Conservation (phyloP, 1,140 invertebrate species). For the Uloborus diversus region DNA sequence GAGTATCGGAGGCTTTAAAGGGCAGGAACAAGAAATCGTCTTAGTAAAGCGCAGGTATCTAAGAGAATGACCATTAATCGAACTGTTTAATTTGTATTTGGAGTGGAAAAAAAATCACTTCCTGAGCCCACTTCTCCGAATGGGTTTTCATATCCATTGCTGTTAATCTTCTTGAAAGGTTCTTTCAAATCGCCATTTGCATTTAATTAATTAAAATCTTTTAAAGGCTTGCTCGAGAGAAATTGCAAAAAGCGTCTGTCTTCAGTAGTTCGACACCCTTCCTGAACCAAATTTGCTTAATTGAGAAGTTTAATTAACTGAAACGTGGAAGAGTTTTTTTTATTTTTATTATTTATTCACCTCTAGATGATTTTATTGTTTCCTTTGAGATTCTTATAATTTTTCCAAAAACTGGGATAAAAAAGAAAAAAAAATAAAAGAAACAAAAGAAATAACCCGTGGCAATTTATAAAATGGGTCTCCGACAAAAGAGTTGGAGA, state of each 20-base stretch:
- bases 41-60: too few relatives aligned
- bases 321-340: conserved; percentile 1
- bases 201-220: conserved; percentile 51
- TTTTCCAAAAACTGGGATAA: neutral
- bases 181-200: conserved; percentile 45
- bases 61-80: conserved; percentile 10
- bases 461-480: conserved; percentile 53
- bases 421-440: conserved; percentile 21
- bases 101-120: neutral
- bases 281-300: conserved; percentile 39
- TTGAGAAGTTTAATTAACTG: conserved; percentile 51
- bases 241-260: conserved; percentile 29
- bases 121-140: conserved; percentile 20
- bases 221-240: neutral
- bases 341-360: conserved; percentile 45
- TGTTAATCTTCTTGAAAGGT: conserved; percentile 46
- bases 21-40: too few relatives aligned
- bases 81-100: conserved; percentile 27
- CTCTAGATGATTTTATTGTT: conserved; percentile 47
- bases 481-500: conserved; percentile 12
- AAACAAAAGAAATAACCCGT: conserved; percentile 23
- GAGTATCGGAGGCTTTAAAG: too few relatives aligned
- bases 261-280: neutral
- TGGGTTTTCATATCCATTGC: conserved; percentile 21
- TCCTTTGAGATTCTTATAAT: conserved; percentile 53